phyloP scores from a whole-genome alignment of 2,113 vertebrate genomes.

The Hippocampus mohnikei region DNA sequence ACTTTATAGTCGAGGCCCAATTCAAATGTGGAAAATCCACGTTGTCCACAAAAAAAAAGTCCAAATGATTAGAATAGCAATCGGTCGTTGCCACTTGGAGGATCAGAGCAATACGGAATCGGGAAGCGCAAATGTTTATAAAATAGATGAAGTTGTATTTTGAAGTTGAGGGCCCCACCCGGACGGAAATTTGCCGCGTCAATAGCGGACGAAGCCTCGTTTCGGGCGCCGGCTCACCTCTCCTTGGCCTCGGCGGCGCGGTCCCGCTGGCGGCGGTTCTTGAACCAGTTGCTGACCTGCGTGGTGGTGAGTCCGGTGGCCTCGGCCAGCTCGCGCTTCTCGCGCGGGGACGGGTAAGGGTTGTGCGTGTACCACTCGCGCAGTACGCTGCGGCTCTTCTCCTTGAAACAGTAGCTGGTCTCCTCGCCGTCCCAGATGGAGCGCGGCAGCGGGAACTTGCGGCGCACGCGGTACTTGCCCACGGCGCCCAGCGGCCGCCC shows the following conservation, averaged over 20 bases:
- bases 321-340: constrained; percentile 88
- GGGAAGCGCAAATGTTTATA: too few relatives aligned
- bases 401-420: constrained; percentile 92
- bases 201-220: too few relatives aligned
- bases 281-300: constrained; percentile 97
- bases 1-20: too few relatives aligned
- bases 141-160: too few relatives aligned
- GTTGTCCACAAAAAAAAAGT: too few relatives aligned
- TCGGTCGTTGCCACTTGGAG: too few relatives aligned
- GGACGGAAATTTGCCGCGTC: too few relatives aligned
- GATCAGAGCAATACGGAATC: too few relatives aligned
- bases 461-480: constrained; percentile 87
- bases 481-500: constrained; percentile 88
- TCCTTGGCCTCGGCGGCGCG: constrained; percentile 90
- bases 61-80: too few relatives aligned
- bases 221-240: constrained; percentile 67
- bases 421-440: constrained; percentile 93
- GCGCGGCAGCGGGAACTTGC: constrained; percentile 87
- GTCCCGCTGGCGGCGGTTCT: constrained; percentile 87
- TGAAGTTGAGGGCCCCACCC: too few relatives aligned
- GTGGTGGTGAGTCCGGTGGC: constrained; percentile 91
- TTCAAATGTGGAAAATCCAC: too few relatives aligned
- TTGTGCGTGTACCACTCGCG: constrained; percentile 93
- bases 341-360: constrained; percentile 87
- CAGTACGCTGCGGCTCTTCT: constrained; percentile 85